Percentiles rank a stretch among this genome's conserved stretches.
Conservation (phyloP, 1,140 invertebrate genomes). For the Eurosta solidaginis region DNA sequence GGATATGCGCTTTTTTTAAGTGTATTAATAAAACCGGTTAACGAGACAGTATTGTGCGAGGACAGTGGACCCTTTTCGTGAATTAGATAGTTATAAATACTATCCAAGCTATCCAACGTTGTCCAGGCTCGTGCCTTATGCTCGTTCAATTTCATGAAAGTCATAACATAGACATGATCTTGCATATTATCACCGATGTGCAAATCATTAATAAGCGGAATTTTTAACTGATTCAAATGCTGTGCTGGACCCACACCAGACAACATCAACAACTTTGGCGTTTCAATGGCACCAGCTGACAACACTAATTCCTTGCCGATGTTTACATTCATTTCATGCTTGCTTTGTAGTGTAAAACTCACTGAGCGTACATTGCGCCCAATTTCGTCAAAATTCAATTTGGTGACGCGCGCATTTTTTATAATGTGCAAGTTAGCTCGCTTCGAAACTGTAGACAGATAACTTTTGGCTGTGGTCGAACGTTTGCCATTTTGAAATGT, state of each 20-base stretch:
- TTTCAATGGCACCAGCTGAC: slow-evolving; percentile 72
- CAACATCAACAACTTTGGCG: slow-evolving; percentile 81
- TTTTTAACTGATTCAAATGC: slow-evolving; percentile 62
- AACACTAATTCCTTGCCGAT: slow-evolving; percentile 73
- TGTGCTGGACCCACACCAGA: slow-evolving; percentile 73
- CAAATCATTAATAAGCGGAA: slow-evolving; percentile 62
- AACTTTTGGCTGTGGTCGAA: slow-evolving; percentile 64
- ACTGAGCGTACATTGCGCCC: slow-evolving; percentile 67
- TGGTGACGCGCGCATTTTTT: slow-evolving; percentile 68
- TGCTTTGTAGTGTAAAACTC: slow-evolving; percentile 63
- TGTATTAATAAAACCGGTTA: slow-evolving; percentile 39
- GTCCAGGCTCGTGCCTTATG: slow-evolving; percentile 37
- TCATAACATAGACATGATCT: slow-evolving; percentile 61
- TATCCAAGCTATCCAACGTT: slow-evolving; percentile 36
- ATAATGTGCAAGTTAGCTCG: slow-evolving; percentile 76
- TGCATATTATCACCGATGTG: slow-evolving; percentile 81
- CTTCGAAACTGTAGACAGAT: slow-evolving; percentile 43
- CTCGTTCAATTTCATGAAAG: slow-evolving; percentile 44
- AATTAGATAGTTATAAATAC: slow-evolving; percentile 44
- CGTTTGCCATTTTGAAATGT: slow-evolving; percentile 61
- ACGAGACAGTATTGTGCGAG: neutral
- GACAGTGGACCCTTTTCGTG: slow-evolving; percentile 59
- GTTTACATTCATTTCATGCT: slow-evolving; percentile 58
- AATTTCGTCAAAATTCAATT: slow-evolving; percentile 66
- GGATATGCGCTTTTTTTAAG: slow-evolving; percentile 45